A percentile compares a stretch with the other conserved stretches of the same genome.
Conservation (phyloP, 2,113 vertebrate species). For the Xiphophorus maculatus region DNA sequence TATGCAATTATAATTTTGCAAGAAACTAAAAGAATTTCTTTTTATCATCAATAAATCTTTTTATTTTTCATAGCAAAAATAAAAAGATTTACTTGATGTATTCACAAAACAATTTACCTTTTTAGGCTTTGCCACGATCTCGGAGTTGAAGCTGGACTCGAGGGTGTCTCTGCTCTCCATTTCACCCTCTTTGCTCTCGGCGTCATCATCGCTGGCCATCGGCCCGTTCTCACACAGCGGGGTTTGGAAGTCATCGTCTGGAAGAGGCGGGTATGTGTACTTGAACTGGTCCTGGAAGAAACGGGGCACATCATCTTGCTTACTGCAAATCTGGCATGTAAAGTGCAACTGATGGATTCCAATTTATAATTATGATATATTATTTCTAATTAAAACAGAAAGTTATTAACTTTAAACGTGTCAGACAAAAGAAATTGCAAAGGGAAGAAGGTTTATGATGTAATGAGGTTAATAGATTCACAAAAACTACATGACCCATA, state of each 20-base stretch:
- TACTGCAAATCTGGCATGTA: not conserved
- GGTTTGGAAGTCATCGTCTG: conserved; percentile 96
- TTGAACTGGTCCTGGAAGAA: conserved; percentile 89
- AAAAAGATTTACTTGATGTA: not conserved
- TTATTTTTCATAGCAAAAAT: not conserved
- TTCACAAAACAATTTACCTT: conserved; percentile 82
- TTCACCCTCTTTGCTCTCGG: conserved; percentile 89
- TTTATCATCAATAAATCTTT: too few species aligned
- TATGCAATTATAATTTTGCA: too few species aligned
- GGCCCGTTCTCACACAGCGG: conserved; percentile 94
- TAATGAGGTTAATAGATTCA: not conserved
- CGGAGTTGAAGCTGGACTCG: conserved; percentile 84
- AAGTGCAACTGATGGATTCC: not conserved
- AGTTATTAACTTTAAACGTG: not conserved
- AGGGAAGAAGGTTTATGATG: not conserved
- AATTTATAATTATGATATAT: too few species aligned
- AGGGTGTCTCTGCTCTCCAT: conserved; percentile 84
- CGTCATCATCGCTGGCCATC: conserved; percentile 90
- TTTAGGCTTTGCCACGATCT: conserved; percentile 82
- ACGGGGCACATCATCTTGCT: not conserved
- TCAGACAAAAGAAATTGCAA: too few species aligned
- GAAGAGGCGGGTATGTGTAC: conserved; percentile 96
- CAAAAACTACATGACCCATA: not conserved
- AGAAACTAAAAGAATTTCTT: too few species aligned
- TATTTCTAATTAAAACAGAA: not conserved